Evolutionary conservation across 2,888 invertebrate species (phyloP).

Genomic region (Nemapogon koenigi): DNA sequence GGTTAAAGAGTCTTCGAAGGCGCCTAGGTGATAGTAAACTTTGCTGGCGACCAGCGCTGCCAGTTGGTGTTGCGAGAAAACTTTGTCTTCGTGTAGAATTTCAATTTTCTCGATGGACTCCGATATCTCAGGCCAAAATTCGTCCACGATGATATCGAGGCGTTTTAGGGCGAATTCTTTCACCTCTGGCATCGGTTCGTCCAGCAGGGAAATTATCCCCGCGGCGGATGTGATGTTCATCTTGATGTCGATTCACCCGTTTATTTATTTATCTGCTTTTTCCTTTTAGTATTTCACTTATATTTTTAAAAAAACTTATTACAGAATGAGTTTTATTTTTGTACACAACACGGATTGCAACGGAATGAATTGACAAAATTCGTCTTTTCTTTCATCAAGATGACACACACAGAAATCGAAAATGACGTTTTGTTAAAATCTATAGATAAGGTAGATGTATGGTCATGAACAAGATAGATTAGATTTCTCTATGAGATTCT

Average conservation of each 20-base stretch:
- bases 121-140: slow-evolving; percentile 99
- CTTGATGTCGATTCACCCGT: slow-evolving; percentile 22
- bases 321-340: slow-evolving; percentile 3
- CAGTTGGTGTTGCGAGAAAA: slow-evolving; percentile 86
- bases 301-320: background rate
- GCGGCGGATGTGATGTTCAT: slow-evolving; percentile 69
- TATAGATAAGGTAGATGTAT: too few relatives aligned
- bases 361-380: slow-evolving; percentile 55
- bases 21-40: slow-evolving; percentile 96
- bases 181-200: slow-evolving; percentile 92
- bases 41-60: slow-evolving; percentile 98
- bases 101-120: slow-evolving; percentile 98
- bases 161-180: slow-evolving; percentile 94
- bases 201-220: slow-evolving; percentile 93
- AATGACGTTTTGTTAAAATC: too few relatives aligned
- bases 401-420: too few relatives aligned
- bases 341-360: slow-evolving; percentile 7
- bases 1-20: slow-evolving; percentile 96
- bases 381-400: too few relatives aligned
- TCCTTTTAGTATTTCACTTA: background rate
- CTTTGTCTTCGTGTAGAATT: slow-evolving; percentile 92
- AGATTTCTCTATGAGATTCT: too few relatives aligned
- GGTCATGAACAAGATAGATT: too few relatives aligned
- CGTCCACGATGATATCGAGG: slow-evolving; percentile 92
- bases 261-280: slow-evolving; percentile 7